Conservation (phyloP, 1,140 invertebrate genomes). For the Diplogasteroides magnus region DNA sequence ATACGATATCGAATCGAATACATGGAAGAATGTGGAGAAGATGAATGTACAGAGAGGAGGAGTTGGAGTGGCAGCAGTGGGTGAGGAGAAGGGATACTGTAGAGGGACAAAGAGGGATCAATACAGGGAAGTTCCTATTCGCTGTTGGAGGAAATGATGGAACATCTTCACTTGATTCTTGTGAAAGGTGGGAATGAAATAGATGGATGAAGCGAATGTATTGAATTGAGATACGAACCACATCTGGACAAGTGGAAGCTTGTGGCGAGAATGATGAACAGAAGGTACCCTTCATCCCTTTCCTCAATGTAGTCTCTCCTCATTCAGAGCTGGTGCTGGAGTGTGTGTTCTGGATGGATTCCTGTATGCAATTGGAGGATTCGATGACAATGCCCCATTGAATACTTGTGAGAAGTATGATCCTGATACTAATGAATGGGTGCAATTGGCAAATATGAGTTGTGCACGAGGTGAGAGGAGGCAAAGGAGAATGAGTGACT, state of each 20-base stretch:
- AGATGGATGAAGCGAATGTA: background rate
- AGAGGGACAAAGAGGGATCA: too few relatives aligned
- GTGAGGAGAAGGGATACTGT: too few relatives aligned
- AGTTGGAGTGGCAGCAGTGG: constrained; percentile 40
- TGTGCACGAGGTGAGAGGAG: constrained; percentile 58
- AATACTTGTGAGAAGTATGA: constrained; percentile 74
- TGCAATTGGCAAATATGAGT: constrained; percentile 74
- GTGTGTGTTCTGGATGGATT: constrained; percentile 51
- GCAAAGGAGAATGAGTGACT: background rate
- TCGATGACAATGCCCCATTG: constrained; percentile 82
- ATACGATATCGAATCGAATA: constrained; percentile 39
- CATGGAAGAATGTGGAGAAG: constrained; percentile 36
- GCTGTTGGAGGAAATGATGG: constrained; percentile 76
- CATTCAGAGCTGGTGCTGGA: constrained; percentile 37
- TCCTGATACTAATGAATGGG: constrained; percentile 79
- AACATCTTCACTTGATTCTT: constrained; percentile 72
- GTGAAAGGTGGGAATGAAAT: constrained; percentile 60
- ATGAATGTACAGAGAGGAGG: constrained; percentile 42
- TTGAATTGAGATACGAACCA: constrained; percentile 62
- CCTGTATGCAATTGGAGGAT: constrained; percentile 83
- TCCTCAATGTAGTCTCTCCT: too few relatives aligned
- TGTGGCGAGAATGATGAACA: constrained; percentile 34
- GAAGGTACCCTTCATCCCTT: constrained; percentile 14
- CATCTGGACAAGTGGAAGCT: constrained; percentile 83
- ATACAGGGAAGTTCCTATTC: constrained; percentile 64